These are phyloP conservation scores for Cheumatopsyche charites DNA, from an alignment of 1,140 invertebrate genomes.

Conservation along the genomic window DNA sequence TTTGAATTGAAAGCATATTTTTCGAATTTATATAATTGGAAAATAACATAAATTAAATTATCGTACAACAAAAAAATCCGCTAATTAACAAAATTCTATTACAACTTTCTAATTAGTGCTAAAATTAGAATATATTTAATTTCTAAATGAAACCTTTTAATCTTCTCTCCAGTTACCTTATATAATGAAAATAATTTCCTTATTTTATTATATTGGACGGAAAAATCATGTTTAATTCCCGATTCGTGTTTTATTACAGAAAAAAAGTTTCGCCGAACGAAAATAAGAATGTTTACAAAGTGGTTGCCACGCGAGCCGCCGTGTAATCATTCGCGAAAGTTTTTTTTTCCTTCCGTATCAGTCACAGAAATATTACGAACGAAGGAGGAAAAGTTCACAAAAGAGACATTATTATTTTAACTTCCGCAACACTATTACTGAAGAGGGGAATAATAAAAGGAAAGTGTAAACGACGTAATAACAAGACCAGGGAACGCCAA, in stretches of 20 bases:
- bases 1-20: too few relatives aligned
- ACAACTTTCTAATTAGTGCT: too few relatives aligned
- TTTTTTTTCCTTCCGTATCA: slow-evolving; percentile 19
- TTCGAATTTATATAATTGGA: too few relatives aligned
- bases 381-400: slow-evolving; percentile 7
- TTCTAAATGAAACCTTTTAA: too few relatives aligned
- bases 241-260: slow-evolving; percentile 3
- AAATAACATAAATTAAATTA: too few relatives aligned
- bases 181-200: too few relatives aligned
- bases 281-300: slow-evolving; percentile 20
- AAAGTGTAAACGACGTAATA: slow-evolving; percentile 35
- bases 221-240: slow-evolving; percentile 1
- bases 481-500: slow-evolving; percentile 33
- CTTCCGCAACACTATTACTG: slow-evolving; percentile 15
- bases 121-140: too few relatives aligned
- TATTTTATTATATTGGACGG: not conserved
- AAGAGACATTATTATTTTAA: slow-evolving; percentile 30
- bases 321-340: not conserved
- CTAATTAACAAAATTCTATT: too few relatives aligned
- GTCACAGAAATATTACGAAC: slow-evolving; percentile 16
- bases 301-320: slow-evolving; percentile 8
- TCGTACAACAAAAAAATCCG: too few relatives aligned
- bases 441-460: slow-evolving; percentile 30
- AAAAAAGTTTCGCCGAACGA: slow-evolving; percentile 4
- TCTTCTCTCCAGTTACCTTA: too few relatives aligned